These are phyloP conservation scores for Myripristis jacobus DNA, from an alignment of 2,797 vertebrate genomes.

Conservation along the genomic window DNA sequence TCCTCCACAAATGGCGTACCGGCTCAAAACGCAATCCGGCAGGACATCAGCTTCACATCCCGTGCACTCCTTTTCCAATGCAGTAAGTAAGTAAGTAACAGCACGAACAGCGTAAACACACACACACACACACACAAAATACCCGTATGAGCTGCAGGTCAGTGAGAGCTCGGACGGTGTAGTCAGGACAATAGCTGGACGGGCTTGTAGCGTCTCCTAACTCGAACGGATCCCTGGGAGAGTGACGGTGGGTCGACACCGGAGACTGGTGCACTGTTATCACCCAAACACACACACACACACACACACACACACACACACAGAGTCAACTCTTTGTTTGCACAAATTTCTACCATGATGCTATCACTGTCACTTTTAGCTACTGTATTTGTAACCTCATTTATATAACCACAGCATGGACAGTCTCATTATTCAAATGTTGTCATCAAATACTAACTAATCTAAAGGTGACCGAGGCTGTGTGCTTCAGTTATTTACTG, in stretches of 20 bases:
- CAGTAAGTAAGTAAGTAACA: too few relatives aligned
- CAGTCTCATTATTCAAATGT: too few relatives aligned
- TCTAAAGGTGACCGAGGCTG: too few relatives aligned
- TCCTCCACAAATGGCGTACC: too few relatives aligned
- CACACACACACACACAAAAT: too few relatives aligned
- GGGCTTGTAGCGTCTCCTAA: slow-evolving; percentile 82
- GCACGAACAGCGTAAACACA: not conserved
- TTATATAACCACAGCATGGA: too few relatives aligned
- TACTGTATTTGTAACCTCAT: too few relatives aligned
- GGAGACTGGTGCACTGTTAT: slow-evolving; percentile 89
- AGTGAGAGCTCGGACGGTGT: slow-evolving; percentile 92
- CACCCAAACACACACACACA: slow-evolving; percentile 14
- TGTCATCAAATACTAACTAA: too few relatives aligned
- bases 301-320: slow-evolving; percentile 1
- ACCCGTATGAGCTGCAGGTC: slow-evolving; percentile 93
- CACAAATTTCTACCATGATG: not conserved
- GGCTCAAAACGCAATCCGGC: too few relatives aligned
- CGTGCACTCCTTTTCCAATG: too few relatives aligned
- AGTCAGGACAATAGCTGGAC: slow-evolving; percentile 91
- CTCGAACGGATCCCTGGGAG: slow-evolving; percentile 84
- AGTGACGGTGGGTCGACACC: slow-evolving; percentile 81
- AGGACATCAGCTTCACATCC: too few relatives aligned
- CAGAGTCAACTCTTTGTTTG: slow-evolving; percentile 20
- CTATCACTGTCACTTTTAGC: not conserved
- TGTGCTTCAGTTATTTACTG: too few relatives aligned